Base-by-base conservation (phyloP, 1,140 invertebrate species). In the Trachymyrmex septentrionalis region DNA sequence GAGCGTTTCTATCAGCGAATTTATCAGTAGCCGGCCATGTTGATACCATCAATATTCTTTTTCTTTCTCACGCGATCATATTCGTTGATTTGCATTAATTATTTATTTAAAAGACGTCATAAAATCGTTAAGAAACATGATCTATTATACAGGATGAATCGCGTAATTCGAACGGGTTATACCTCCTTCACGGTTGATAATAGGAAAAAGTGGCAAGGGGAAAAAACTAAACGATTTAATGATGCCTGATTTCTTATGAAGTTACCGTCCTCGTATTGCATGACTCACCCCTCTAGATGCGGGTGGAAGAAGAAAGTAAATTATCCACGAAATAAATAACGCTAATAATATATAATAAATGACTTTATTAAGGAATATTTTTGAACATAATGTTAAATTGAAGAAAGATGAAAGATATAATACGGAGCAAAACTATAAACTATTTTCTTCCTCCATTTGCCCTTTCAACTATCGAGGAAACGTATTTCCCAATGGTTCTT, bases 141-240 rank as follows among this genome's bases (percentile, higher is more conserved):
- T 78, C 38, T 78, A 78, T 78, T 78, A 78, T 66, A 76, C 44
- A 34, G 24, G 59, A 78, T 78, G 76, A 78, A 24, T 78, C 76
- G n/a, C 61, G 55, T 24, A 44, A 78, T 66, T 50, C 57, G 3
- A 21, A 50, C 61, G 61, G 14, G 38, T 78, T 78, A 78, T 78
- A 48, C 14, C 59, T 66, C 38, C 63, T 78, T 78, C 61, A 48
- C 19, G 59, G 44, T 78, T 66, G 61, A 78, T 78, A 59, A 78
- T 50, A 66, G 38, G 59, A 78, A 78, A 78, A 78, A 78, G 61
- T 50, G 38, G 19, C 7, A 3, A 44, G 24, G 19, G 61, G n/a
- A 34, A 78, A 66, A 66, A 78, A 63, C 44, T 78, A 64, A 78
- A 78, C 24, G 61, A 44, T 78, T 78, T 78, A 78, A 78, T 66